Conservation (phyloP, 2,888 invertebrate genomes). For the Rambutsinella grinnellia region DNA sequence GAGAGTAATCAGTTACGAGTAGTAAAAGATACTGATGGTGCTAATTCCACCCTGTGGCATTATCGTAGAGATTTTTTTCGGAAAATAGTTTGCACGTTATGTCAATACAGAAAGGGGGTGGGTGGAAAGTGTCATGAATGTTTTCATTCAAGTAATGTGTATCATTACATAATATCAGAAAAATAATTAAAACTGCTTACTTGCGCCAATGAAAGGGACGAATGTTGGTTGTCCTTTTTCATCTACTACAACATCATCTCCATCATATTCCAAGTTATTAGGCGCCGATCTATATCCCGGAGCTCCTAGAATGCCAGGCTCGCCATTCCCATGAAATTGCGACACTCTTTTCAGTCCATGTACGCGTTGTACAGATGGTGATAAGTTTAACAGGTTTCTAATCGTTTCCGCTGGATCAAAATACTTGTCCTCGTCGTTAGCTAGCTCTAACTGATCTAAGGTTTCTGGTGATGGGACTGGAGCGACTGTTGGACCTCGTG, state of each 20-base stretch:
- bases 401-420: conserved; percentile 29
- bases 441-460: conserved; percentile 26
- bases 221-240: conserved; percentile 42
- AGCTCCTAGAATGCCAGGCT: not conserved
- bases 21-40: too few species aligned
- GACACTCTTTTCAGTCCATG: conserved; percentile 32
- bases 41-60: too few species aligned
- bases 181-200: conserved; percentile 50
- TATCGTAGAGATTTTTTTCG: too few species aligned
- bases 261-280: conserved; percentile 39
- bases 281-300: not conserved
- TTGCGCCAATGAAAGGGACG: conserved; percentile 55
- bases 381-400: conserved; percentile 26
- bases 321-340: conserved; percentile 28
- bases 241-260: conserved; percentile 4
- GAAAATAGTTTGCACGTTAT: too few species aligned
- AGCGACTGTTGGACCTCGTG: conserved; percentile 33
- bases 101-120: too few species aligned
- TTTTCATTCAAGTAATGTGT: too few species aligned
- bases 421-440: conserved; percentile 6
- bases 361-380: conserved; percentile 10
- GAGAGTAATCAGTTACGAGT: too few species aligned
- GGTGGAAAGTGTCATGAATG: too few species aligned
- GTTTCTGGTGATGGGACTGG: conserved; percentile 45
- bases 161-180: too few species aligned